These are phyloP conservation scores for Anthopleura xanthogrammica DNA, from an alignment of 92 coral and sea anemone genomes.

Conservation along the genomic window DNA sequence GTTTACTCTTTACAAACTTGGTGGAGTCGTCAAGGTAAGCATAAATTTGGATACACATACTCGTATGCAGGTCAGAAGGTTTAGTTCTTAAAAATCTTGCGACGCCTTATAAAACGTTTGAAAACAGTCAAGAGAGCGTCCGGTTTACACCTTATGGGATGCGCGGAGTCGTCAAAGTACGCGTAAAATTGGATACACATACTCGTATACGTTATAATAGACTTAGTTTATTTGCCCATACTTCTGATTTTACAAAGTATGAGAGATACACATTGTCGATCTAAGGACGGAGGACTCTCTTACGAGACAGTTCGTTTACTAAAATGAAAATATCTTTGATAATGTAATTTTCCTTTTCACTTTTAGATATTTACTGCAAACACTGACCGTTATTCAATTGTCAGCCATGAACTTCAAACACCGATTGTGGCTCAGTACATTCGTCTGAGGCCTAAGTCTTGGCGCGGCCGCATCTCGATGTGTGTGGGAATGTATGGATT, in stretches of 20 bases:
- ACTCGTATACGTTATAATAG: not conserved
- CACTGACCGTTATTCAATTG: constrained; percentile 12
- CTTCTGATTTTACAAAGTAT: no score
- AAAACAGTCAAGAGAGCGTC: no score
- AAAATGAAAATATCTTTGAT: not conserved
- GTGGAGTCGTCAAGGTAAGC: constrained; percentile 45
- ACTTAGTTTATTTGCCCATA: not conserved
- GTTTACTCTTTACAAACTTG: constrained; percentile 33
- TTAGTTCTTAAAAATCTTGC: no score
- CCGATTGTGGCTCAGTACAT: constrained; percentile 26
- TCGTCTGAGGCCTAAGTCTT: constrained; percentile 19
- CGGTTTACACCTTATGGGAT: no score
- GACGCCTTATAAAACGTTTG: not conserved
- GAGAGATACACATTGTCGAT: no score
- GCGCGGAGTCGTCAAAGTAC: no score
- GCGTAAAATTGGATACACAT: no score
- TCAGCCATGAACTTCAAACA: constrained; percentile 16
- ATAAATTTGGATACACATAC: no score
- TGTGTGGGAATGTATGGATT: constrained; percentile 35
- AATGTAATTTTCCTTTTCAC: not conserved
- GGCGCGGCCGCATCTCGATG: constrained; percentile 29
- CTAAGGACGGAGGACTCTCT: not conserved
- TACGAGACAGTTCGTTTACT: not conserved
- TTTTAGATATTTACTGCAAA: constrained; percentile 15
- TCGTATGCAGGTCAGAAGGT: no score